Evolutionary conservation across 2,888 invertebrate species (phyloP).

Genomic region (Darwinula stevensoni): DNA sequence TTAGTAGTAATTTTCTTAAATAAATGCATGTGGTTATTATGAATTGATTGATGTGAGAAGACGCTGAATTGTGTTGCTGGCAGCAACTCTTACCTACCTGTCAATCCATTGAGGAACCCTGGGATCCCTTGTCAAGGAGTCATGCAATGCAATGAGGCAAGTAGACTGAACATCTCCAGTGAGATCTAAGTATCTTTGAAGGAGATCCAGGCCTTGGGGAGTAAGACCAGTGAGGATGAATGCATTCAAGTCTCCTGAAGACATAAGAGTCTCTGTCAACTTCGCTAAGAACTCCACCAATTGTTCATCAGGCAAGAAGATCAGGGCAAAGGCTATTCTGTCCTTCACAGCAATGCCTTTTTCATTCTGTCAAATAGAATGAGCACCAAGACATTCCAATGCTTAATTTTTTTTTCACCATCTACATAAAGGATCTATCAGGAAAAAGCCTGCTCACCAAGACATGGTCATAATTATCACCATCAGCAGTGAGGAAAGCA

Average conservation of each 20-base stretch:
- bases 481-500: slow-evolving; percentile 58
- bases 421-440: slow-evolving; percentile 3
- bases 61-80: too few relatives aligned
- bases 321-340: slow-evolving; percentile 65
- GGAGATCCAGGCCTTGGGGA: slow-evolving; percentile 37
- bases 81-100: too few relatives aligned
- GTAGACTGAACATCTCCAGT: slow-evolving; percentile 77
- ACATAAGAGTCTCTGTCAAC: slow-evolving; percentile 34
- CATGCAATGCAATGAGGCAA: slow-evolving; percentile 43
- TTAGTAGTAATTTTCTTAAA: too few relatives aligned
- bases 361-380: slow-evolving; percentile 29
- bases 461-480: slow-evolving; percentile 39
- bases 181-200: slow-evolving; percentile 58
- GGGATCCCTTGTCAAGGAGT: slow-evolving; percentile 23
- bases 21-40: too few relatives aligned
- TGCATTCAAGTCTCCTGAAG: slow-evolving; percentile 51
- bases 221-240: slow-evolving; percentile 44
- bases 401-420: slow-evolving; percentile 7
- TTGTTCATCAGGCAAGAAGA: slow-evolving; percentile 47
- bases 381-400: slow-evolving; percentile 3
- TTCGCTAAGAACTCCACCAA: slow-evolving; percentile 44
- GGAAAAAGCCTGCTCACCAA: too few relatives aligned
- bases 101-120: slow-evolving; percentile 5
- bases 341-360: slow-evolving; percentile 55
- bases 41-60: too few relatives aligned